These are phyloP conservation scores for Galeopterus variegatus DNA, from an alignment of 2,113 vertebrate genomes.

Conservation along the genomic window DNA sequence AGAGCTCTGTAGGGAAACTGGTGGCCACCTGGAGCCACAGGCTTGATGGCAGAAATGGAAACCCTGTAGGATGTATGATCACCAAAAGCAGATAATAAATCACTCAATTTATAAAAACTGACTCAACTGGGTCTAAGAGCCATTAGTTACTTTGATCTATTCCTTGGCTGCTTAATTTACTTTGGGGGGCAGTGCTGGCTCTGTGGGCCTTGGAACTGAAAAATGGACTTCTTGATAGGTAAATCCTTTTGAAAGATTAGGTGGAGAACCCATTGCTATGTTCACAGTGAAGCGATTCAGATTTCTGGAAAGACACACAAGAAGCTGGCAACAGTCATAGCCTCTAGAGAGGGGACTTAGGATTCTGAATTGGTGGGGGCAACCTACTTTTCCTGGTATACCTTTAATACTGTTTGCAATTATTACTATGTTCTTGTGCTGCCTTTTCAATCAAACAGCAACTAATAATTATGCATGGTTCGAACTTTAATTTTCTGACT, in stretches of 20 bases:
- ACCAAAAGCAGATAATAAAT: too few relatives aligned
- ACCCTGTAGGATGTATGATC: neutral
- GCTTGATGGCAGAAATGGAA: constrained; percentile 17
- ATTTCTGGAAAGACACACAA: neutral
- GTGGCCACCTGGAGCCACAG: constrained; percentile 1
- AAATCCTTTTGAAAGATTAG: constrained; percentile 68
- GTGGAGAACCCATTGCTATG: neutral
- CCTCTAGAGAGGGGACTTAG: neutral
- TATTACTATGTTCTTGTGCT: neutral
- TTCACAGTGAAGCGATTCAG: neutral
- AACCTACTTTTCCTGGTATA: neutral
- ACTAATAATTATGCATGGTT: neutral
- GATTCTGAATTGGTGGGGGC: neutral
- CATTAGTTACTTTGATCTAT: constrained; percentile 62
- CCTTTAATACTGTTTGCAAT: neutral
- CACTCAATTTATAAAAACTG: too few relatives aligned
- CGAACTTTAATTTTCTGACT: neutral
- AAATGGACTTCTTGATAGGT: constrained; percentile 65
- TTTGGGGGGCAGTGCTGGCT: constrained; percentile 51
- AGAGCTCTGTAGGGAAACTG: neutral
- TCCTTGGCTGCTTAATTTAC: constrained; percentile 65
- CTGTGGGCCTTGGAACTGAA: constrained; percentile 7
- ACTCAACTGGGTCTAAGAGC: neutral
- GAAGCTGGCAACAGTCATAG: neutral
- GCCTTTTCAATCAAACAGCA: neutral